phyloP scores from a whole-genome alignment of 2,888 invertebrate species.

The Ceraclea dissimilis region DNA sequence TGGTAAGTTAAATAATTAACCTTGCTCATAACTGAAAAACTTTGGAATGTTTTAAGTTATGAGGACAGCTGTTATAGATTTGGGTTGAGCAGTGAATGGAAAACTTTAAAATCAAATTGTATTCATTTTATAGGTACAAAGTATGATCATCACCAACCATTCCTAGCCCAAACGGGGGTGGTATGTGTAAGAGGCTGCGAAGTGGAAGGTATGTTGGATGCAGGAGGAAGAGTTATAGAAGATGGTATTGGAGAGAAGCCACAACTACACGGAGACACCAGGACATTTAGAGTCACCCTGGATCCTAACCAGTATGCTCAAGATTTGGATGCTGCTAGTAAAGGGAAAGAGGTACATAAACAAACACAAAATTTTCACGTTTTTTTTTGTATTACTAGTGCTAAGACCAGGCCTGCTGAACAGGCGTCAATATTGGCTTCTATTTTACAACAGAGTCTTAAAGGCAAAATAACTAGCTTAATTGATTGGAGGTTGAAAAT shows the following conservation, averaged over 20 bases:
- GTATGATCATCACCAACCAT: slow-evolving; percentile 74
- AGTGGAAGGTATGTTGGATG: slow-evolving; percentile 96
- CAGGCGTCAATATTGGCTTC: too few relatives aligned
- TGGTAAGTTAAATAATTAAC: slow-evolving; percentile 44
- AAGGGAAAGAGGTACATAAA: slow-evolving; percentile 64
- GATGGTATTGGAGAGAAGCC: slow-evolving; percentile 91
- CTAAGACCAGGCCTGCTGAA: too few relatives aligned
- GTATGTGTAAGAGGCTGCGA: slow-evolving; percentile 94
- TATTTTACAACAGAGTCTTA: too few relatives aligned
- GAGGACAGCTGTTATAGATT: too few relatives aligned
- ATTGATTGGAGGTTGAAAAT: too few relatives aligned
- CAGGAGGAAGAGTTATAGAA: slow-evolving; percentile 91
- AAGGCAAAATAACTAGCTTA: too few relatives aligned
- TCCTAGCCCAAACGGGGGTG: slow-evolving; percentile 88
- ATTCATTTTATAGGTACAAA: slow-evolving; percentile 53
- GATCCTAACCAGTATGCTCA: slow-evolving; percentile 95
- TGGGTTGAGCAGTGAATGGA: too few relatives aligned
- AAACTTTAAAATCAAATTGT: too few relatives aligned
- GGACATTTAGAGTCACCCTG: slow-evolving; percentile 89
- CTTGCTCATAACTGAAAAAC: not conserved
- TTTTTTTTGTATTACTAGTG: too few relatives aligned
- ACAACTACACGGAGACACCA: slow-evolving; percentile 74
- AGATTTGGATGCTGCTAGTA: slow-evolving; percentile 79
- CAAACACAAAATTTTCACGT: too few relatives aligned
- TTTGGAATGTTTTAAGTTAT: not conserved